Evolutionary conservation across 2,888 invertebrate genomes (phyloP).

Genomic region (Rapana venosa): DNA sequence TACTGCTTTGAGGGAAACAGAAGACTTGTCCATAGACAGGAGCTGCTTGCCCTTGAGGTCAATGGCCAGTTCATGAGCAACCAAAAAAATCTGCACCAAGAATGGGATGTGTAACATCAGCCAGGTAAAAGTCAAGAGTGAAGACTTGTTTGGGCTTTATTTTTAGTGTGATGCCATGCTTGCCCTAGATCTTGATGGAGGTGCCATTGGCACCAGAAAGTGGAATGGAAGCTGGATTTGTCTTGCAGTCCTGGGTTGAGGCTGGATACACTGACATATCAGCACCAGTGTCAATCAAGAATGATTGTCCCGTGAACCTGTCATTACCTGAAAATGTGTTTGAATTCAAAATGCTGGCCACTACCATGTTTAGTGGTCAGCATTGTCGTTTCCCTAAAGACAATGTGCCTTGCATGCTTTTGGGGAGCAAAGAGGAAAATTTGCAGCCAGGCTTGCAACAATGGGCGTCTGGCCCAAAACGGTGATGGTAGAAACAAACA

Average conservation of each 20-base stretch:
- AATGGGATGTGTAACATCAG: constrained; percentile 26
- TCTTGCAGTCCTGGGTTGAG: constrained; percentile 12
- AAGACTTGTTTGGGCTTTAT: neutral
- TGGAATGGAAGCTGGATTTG: neutral
- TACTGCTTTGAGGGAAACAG: constrained; percentile 10
- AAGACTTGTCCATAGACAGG: constrained; percentile 25
- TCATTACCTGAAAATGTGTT: constrained; percentile 36
- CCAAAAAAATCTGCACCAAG: constrained; percentile 38
- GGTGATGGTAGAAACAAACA: constrained; percentile 28
- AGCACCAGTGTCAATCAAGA: constrained; percentile 29
- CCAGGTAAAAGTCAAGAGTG: constrained; percentile 31
- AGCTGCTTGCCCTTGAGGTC: constrained; percentile 32
- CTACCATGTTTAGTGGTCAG: constrained; percentile 34
- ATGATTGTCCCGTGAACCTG: neutral
- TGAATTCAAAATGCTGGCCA: constrained; percentile 26
- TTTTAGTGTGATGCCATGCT: constrained; percentile 11
- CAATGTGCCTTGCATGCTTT: constrained; percentile 2
- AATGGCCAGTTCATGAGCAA: constrained; percentile 27
- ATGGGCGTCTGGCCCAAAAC: constrained; percentile 7
- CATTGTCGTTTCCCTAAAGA: constrained; percentile 18
- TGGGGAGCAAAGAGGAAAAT: constrained; percentile 21
- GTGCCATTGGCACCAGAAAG: constrained; percentile 32
- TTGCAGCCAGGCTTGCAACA: constrained; percentile 15
- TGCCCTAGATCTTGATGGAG: constrained; percentile 31
- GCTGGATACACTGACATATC: constrained; percentile 42